phyloP scores from a whole-genome alignment of 2,888 invertebrate species.

The Napeogenes sylphis region DNA sequence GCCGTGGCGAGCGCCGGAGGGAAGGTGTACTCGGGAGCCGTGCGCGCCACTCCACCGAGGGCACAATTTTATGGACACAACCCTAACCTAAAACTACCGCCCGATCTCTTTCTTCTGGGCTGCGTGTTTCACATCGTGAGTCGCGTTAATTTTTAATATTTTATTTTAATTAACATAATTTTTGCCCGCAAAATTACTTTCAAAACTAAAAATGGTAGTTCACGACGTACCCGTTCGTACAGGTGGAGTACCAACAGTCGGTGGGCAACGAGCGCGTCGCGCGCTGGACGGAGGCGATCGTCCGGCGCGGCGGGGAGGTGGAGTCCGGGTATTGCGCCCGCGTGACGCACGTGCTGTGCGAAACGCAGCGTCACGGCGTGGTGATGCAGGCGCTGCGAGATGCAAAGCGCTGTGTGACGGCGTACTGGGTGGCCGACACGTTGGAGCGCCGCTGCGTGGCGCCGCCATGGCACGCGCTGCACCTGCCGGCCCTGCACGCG shows the following conservation, averaged over 20 bases:
- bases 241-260: constrained; percentile 86
- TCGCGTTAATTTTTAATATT: constrained; percentile 15
- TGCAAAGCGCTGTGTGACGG: constrained; percentile 85
- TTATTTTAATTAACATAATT: neutral
- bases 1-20: constrained; percentile 33
- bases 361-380: constrained; percentile 92
- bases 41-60: constrained; percentile 78
- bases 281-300: constrained; percentile 84
- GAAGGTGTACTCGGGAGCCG: constrained; percentile 63
- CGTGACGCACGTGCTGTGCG: constrained; percentile 94
- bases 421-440: constrained; percentile 95
- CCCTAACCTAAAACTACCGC: constrained; percentile 91
- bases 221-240: neutral
- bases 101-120: constrained; percentile 92
- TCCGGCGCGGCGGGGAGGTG: constrained; percentile 91
- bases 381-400: constrained; percentile 88
- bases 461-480: constrained; percentile 96
- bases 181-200: neutral
- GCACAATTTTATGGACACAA: constrained; percentile 95
- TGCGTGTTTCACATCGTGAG: constrained; percentile 92
- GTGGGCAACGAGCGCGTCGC: constrained; percentile 78
- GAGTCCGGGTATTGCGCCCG: constrained; percentile 89
- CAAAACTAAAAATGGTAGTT: too few species aligned
- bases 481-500: constrained; percentile 87
- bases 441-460: constrained; percentile 89